Evolutionary conservation across 2,113 vertebrate species (phyloP), one percentile per base, ranked within the genome.

Genomic region (Todiramphus saurophagus): DNA sequence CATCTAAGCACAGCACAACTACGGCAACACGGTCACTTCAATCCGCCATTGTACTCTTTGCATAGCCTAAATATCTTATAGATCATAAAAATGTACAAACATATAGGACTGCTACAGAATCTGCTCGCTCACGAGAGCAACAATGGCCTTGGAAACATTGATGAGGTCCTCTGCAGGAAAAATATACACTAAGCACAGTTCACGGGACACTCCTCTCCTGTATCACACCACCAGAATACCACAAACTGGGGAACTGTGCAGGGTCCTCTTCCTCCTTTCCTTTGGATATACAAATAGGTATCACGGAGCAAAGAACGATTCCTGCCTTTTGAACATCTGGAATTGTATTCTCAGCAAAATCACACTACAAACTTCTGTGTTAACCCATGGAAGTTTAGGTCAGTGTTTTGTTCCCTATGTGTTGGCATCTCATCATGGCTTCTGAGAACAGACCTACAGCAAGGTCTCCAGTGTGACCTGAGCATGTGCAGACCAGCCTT

Each of bases 151-250:
- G 5, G 69, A 80, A 50, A 55, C 18, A 10, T 3, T 18, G 33
- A 55, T 58, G 67, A 68, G 37, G 24, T 63, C 60, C 33, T 74
- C 48, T 75, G 33, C 37, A 53, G 55, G 21, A 23, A 62, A 31
- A 35, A 39, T 5, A 64, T 0, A 70, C 0, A 1, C 55, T 62
- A 24, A 51, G 28, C 6, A 44, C 11, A 17, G 16, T 51, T 44
- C 15, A 62, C 46, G 46, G 44, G 48, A 37, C 30, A 39, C 33
- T 23, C 31, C 20, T 63, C 58, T 70, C 27, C 39, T 31, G 18
- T 8, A 23, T 11, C 33, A 19, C 31, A 27, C 39, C 13, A 37
- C 4, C 21, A 55, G 21, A 81, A 59, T 17, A 55, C 16, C 30
- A 60, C 16, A 17, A 55, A 50, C 19, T 24, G 33, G 28, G 35